Evolutionary conservation across 2,888 invertebrate species (phyloP).

Genomic region (Rutpela maculata): DNA sequence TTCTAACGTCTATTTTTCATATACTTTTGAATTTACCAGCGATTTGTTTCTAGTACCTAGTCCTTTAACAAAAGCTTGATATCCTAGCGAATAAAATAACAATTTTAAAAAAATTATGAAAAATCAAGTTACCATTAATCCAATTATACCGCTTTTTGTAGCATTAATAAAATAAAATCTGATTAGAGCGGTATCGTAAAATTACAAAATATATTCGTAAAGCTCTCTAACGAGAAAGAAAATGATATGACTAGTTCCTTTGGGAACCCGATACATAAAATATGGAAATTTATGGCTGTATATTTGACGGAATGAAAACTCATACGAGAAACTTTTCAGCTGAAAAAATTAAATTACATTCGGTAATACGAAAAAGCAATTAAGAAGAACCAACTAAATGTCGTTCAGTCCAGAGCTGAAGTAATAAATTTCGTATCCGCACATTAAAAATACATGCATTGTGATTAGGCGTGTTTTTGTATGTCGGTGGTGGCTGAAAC

Average conservation of each 20-base stretch:
- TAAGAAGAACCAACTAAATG: slow-evolving; percentile 19
- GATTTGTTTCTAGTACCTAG: too few species aligned
- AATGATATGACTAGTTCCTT: background rate
- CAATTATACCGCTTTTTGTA: background rate
- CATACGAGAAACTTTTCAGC: background rate
- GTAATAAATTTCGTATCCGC: slow-evolving; percentile 28
- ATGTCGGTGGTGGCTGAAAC: slow-evolving; percentile 28
- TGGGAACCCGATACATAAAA: background rate
- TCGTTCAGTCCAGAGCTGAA: slow-evolving; percentile 6
- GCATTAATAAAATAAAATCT: background rate
- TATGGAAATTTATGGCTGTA: slow-evolving; percentile 7
- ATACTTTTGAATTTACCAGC: too few species aligned
- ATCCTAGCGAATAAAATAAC: too few species aligned
- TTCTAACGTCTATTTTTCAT: too few species aligned
- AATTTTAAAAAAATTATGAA: too few species aligned
- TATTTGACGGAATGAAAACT: background rate
- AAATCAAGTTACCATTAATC: too few species aligned
- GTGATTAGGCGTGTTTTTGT: slow-evolving; percentile 26
- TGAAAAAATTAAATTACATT: slow-evolving; percentile 23
- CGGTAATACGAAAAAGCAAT: slow-evolving; percentile 25
- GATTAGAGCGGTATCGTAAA: background rate
- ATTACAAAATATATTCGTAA: background rate
- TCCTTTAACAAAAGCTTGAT: too few species aligned
- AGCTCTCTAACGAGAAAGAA: background rate
- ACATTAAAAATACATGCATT: slow-evolving; percentile 29